A percentile compares a stretch with the other conserved stretches of the same genome.
These are phyloP conservation scores for Chunga burmeisteri DNA, from an alignment of 2,113 vertebrate species.

Conservation along the genomic window DNA sequence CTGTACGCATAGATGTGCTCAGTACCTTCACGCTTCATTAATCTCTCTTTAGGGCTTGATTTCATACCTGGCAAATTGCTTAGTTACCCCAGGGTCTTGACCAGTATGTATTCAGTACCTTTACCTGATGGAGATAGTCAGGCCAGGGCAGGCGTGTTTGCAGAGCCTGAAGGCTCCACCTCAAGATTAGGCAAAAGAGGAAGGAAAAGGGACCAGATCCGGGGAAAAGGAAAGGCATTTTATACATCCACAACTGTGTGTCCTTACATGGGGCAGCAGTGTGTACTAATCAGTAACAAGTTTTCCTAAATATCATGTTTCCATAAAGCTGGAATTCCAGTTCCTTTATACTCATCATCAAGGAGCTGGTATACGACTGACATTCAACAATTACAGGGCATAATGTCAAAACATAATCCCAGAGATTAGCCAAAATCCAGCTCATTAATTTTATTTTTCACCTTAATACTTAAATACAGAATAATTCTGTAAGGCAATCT, in stretches of 20 bases:
- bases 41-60: not conserved
- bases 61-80: not conserved
- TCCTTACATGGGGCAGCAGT: not conserved
- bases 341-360: not conserved
- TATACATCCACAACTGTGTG: not conserved
- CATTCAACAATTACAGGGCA: not conserved
- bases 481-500: not conserved
- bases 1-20: not conserved
- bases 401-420: not conserved
- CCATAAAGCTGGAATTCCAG: not conserved
- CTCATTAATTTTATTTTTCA: not conserved
- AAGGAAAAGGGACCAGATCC: not conserved
- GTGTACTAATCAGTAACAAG: not conserved
- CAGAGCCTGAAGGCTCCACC: not conserved
- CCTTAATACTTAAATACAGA: not conserved
- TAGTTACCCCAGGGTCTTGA: not conserved
- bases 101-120: not conserved
- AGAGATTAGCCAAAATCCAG: not conserved
- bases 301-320: not conserved
- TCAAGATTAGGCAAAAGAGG: not conserved
- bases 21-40: not conserved
- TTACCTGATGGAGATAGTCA: not conserved
- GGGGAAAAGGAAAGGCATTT: not conserved
- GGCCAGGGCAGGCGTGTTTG: rapidly evolving
- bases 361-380: not conserved